Evolutionary conservation across 2,888 invertebrate genomes (phyloP).

Genomic region (Mermis nigrescens): DNA sequence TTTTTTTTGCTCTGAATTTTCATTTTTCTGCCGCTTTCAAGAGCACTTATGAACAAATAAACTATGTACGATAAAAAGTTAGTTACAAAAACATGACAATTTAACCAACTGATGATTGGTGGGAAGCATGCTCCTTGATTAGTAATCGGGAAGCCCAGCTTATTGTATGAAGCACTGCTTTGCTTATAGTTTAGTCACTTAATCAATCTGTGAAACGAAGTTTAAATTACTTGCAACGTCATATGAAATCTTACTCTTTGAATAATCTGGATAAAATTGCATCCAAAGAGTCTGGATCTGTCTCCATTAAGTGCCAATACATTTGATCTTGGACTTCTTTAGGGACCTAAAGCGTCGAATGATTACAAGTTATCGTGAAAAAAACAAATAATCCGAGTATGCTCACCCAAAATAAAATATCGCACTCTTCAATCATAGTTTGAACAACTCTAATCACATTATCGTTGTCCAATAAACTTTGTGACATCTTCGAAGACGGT

Average conservation of each 20-base stretch:
- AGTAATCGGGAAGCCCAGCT: no score
- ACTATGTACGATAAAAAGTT: no score
- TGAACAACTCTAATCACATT: constrained; percentile 77
- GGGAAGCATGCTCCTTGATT: no score
- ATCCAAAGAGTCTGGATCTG: constrained; percentile 60
- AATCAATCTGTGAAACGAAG: no score
- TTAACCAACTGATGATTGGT: no score
- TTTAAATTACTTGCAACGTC: background rate
- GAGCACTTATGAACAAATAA: no score
- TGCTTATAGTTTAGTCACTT: no score
- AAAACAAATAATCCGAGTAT: background rate
- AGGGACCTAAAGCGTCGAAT: constrained; percentile 45
- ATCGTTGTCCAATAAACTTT: constrained; percentile 52
- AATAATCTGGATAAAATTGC: constrained; percentile 33
- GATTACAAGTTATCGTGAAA: background rate
- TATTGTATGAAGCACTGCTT: no score
- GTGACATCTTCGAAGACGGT: constrained; percentile 15
- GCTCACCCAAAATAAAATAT: constrained; percentile 48
- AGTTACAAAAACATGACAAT: no score
- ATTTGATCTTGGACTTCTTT: constrained; percentile 66
- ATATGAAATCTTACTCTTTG: background rate
- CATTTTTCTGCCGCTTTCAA: no score
- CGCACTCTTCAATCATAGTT: constrained; percentile 51
- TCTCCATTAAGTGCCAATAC: constrained; percentile 63
- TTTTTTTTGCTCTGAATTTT: no score